Evolutionary conservation across 2,113 vertebrate species (phyloP).

Genomic region (Phocoena sinus): DNA sequence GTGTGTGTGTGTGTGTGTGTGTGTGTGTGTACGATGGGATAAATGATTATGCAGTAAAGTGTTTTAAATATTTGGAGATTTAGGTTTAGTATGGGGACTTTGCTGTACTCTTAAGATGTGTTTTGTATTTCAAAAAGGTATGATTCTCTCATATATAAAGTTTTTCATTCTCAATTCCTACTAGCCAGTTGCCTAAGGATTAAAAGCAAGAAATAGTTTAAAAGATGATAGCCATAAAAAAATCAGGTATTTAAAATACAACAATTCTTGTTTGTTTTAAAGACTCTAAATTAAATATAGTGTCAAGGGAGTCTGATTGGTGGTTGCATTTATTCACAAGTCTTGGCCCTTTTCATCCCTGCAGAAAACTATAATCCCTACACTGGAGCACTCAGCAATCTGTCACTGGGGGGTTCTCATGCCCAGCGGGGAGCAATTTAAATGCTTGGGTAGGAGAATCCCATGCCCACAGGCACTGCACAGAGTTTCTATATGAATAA

Average conservation of each 20-base stretch:
- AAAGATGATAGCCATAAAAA: not conserved
- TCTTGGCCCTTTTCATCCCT: constrained; percentile 33
- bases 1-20: not conserved
- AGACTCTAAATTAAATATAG: constrained; percentile 43
- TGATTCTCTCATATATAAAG: not conserved
- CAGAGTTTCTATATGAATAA: not conserved
- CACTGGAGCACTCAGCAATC: not conserved
- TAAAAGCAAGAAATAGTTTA: constrained; percentile 33
- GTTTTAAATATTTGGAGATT: not conserved
- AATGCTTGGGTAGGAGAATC: not conserved
- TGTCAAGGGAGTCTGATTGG: not conserved
- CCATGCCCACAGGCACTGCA: not conserved
- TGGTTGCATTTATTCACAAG: not conserved
- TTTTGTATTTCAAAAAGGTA: not conserved
- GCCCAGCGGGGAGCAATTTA: not conserved
- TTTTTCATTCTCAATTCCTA: not conserved
- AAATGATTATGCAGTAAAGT: not conserved
- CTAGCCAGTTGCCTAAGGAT: constrained; percentile 14
- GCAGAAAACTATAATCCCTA: constrained; percentile 32
- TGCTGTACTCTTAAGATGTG: not conserved
- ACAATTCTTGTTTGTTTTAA: constrained; percentile 55
- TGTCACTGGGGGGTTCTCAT: not conserved
- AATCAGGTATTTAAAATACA: constrained; percentile 36
- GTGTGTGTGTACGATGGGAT: not conserved
- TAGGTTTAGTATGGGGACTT: not conserved